Base-by-base conservation (phyloP, 2,888 invertebrate species). In the Brachyopa scutellaris region DNA sequence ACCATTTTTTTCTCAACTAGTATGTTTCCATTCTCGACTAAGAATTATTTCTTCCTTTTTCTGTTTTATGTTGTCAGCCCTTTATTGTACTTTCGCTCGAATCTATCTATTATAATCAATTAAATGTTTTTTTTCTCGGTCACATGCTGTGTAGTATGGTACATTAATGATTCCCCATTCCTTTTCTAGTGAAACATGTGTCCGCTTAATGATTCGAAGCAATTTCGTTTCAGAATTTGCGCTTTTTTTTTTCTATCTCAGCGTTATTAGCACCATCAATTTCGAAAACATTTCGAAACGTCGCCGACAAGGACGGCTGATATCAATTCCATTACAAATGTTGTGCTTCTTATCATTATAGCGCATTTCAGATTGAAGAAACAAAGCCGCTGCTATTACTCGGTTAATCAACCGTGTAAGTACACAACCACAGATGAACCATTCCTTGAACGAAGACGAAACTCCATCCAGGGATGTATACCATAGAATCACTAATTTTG, bases 351-450 rank as follows among this genome's bases (percentile, higher is more conserved):
- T 31, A 21, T 66, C 53, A 53, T 7, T 31, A 36, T 29, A 21
- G 31, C 13, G 51, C 9, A 19, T 45, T 51, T 11, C 26, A 26
- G 26, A 33, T 23, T 49, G 36, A 17, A 26, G 49, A 64, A 64
- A 49, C 49, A 38, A 64, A 49, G 38, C 15, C 47, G 19, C 9
- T 26, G 64, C 64, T 51, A 38, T 64, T 31, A 19, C 45, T 47
- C 42, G 17, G 55, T 49, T 57, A 57, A 66, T 66, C 73, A 74
- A 49, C 49, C 57, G 31, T 57, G 47, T 40, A 49, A 55, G 38
- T 36, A 45, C 45, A 36, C 29, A 33, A 29, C 72, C 33, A 33
- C 62, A 72, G 64, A 64, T 49, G 38, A 38, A 36, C 11, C 11
- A 19, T 13, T 42, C 31, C n/a, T 38, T 26, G 13, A 67, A 42